Evolutionary conservation across 1,140 invertebrate species (phyloP).

Genomic region (Dysdera silvatica): DNA sequence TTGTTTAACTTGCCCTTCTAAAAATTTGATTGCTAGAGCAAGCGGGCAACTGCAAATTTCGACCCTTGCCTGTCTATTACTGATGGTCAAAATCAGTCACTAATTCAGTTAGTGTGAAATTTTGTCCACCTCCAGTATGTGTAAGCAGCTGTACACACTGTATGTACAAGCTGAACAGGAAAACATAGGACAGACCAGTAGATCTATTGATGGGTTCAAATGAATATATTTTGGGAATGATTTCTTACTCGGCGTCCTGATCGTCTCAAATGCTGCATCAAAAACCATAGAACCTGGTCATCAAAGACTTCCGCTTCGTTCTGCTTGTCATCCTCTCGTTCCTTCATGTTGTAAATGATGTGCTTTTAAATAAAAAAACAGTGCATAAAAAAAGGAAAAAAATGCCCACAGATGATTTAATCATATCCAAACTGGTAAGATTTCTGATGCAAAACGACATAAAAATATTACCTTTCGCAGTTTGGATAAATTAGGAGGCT

Average conservation of each 20-base stretch:
- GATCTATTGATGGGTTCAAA: not conserved
- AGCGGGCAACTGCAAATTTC: no score
- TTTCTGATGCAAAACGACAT: not conserved
- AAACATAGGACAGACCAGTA: no score
- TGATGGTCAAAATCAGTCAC: no score
- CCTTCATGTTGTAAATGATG: constrained; percentile 47
- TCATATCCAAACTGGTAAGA: not conserved
- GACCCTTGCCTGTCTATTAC: no score
- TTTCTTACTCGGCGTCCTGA: constrained; percentile 36
- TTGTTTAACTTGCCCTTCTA: no score
- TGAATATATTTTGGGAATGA: not conserved
- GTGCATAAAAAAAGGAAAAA: not conserved
- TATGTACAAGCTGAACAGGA: no score
- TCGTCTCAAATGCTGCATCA: constrained; percentile 49
- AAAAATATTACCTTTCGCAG: constrained; percentile 48
- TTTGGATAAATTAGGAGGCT: constrained; percentile 48
- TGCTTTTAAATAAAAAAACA: constrained; percentile 31
- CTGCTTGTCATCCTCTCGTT: constrained; percentile 45
- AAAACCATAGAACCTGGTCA: constrained; percentile 52
- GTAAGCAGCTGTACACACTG: no score
- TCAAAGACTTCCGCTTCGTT: constrained; percentile 48
- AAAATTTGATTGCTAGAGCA: no score
- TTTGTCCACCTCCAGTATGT: no score
- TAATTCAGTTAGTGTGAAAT: no score
- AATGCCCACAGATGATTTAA: not conserved